Base-by-base conservation (phyloP, 2,113 vertebrate species). In the Chionis minor region DNA sequence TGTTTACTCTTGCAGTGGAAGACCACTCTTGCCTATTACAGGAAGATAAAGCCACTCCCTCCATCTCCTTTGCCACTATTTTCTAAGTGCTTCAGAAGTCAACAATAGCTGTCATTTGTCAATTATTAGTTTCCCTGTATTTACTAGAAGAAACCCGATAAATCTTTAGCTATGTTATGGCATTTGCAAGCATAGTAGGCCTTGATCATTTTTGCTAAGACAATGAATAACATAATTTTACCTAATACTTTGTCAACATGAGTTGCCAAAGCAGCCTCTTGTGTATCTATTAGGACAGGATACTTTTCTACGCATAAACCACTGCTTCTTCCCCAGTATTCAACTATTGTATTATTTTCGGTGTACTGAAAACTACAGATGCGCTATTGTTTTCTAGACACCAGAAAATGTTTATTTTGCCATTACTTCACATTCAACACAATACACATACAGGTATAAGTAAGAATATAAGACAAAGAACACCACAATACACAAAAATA, bases 21-120 rank as follows among this genome's bases (percentile, higher is more conserved):
- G 13, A 44, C 5, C 1, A 1, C 9, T 33, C 0, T 1, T 74
- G 51, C 26, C 5, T 1, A 32, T 16, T 33, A 65, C 14, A 84
- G 17, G 10, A 35, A 44, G 8, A 33, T 0, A 13, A 27, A 59
- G 19, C 17, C 0, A 0, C 42, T 62, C 30, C 30, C 40, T 66
- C 33, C 10, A 14, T 21, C 3, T 4, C 21, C 49, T 47, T 47
- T 81, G 33, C 14, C 49, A 47, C 33, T 38, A 6, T 61, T 52
- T 69, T 73, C 5, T 62, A 54, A 58, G 28, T 17, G 32, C 23
- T 89, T 74, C 55, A 61, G 9, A 89, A 86, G 42, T 42, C 32
- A 73, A 40, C 33, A 52, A 15, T 23, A 75, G 32, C 27, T 45
- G 27, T 5, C 16, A 23, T 14, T 49, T 80, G 12, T 38, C 61